Evolutionary conservation across 2,113 vertebrate species (phyloP), one percentile per base, ranked within the genome.

Genomic region (Candoia aspera): DNA sequence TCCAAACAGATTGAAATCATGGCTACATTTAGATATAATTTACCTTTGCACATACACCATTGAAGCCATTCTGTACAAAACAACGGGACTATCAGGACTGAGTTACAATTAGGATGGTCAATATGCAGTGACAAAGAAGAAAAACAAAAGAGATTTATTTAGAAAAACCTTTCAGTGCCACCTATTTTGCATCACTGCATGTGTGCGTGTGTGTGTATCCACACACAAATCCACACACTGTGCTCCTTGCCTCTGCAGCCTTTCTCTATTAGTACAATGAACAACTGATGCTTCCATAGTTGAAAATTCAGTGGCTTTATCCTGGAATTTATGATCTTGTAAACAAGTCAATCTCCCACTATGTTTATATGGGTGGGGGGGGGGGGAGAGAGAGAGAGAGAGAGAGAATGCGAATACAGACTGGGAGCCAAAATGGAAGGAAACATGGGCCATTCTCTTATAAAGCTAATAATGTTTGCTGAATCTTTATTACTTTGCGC

Each of bases 381-480:
- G n/a, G n/a, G n/a, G n/a, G n/a, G n/a, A n/a, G 3, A 58, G 37
- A 2, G 9, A 3, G 59, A 10, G 3, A 3, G 24, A 11, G 10
- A 55, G n/a, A n/a, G n/a, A n/a, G n/a, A n/a, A n/a, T n/a, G n/a
- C n/a, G n/a, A n/a, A n/a, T n/a, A n/a, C n/a, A 79, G 37, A 23
- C 68, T 59, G 53, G 21, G 23, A 94, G 46, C 46, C 15, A 10
- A 84, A 91, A 93, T 73, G 89, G 91, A 94, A 85, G 92, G 88
- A 94, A 94, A 93, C 91, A 91, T 68, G 93, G 88, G 24, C 92
- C 91, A 94, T 93, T 94, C 95, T 0, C 86, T 68, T 83, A 73
- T 91, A 92, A 87, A 96, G 94, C 89, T 93, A 85, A 94, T 96
- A 92, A 95, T 96, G 89, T 95, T 91, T 91, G 93, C 89, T 68